Evolutionary conservation across 2,797 vertebrate genomes (phyloP), one percentile per base, ranked within the genome.

Genomic region (Chrosomus eos): DNA sequence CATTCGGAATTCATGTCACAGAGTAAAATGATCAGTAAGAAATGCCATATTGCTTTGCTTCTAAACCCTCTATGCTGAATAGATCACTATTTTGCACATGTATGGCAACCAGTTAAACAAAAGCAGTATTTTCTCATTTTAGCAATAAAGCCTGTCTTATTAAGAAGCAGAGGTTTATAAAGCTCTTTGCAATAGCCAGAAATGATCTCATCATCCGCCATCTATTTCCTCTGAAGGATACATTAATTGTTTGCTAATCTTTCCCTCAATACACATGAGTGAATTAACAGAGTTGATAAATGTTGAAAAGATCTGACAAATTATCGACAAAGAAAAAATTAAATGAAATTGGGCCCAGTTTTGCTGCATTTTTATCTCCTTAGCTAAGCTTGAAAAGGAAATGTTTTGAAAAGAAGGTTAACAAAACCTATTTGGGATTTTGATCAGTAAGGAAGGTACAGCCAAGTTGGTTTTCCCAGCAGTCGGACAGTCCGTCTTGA

Each of bases 111-210:
- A 53, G 45, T 48, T 48, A 78, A 38, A 38, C 36, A 28, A 58
- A 5, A 71, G 26, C n/a, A 71, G 51, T 38, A 10, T 48, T 72
- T 62, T 72, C n/a, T 45, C 6, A 81, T 31, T 60, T 75, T 75
- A 55, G 51, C 10, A 21, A 55, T 18, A 58, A 55, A 55, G 7
- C 48, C 48, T 55, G 21, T 38, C 6, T n/a, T 58, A 76, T n/a
- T 60, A 40, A 26, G 33, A n/a, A 60, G 5, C 19, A 28, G 5
- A 82, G 14, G 26, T 60, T 60, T 21, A 58, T 71, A 28, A 62
- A 33, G 36, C 19, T 45, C 4, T 60, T 82, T 60, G 51, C 21
- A 45, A 19, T 60, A 45, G 80, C 26, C 53, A 48, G 62, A 72
- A 73, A 3, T 26, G 2, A 45, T 62, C 53, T 73, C 68, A 74